Conservation (phyloP, 2,113 vertebrate species). For the Centrocercus urophasianus region DNA sequence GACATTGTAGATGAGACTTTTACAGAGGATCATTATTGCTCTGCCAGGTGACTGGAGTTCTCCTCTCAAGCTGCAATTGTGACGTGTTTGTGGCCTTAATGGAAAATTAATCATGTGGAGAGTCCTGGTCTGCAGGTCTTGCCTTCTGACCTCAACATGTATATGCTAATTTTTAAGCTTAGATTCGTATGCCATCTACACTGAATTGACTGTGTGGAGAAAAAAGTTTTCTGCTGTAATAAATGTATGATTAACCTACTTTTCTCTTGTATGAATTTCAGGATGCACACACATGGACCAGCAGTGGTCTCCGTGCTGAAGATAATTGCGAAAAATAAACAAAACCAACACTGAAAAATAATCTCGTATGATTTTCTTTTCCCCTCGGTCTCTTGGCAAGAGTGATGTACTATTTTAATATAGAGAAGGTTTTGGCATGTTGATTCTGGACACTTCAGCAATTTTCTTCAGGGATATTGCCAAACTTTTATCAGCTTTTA, state of each 20-base stretch:
- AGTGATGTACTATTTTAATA: conserved; percentile 79
- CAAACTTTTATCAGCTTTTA: conserved; percentile 50
- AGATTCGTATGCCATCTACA: not conserved
- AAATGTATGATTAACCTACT: not conserved
- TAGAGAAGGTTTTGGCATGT: conserved; percentile 42
- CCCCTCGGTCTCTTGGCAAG: conserved; percentile 52
- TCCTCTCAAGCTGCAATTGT: not conserved
- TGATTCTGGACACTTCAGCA: conserved; percentile 62
- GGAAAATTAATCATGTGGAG: not conserved
- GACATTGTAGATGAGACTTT: conserved; percentile 21
- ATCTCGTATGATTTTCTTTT: conserved; percentile 11
- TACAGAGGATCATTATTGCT: not conserved
- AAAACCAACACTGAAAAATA: not conserved
- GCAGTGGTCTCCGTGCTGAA: not conserved
- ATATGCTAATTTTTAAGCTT: not conserved
- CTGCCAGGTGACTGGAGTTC: not conserved
- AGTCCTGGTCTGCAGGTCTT: not conserved
- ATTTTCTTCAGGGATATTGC: conserved; percentile 44
- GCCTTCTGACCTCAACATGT: not conserved
- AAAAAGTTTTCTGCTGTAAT: not conserved
- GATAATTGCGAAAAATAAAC: not conserved
- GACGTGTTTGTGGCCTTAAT: not conserved
- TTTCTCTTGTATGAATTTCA: not conserved
- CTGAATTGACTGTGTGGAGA: not conserved
- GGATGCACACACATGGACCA: not conserved